Percentiles rank a stretch among this genome's conserved stretches.
phyloP scores from a whole-genome alignment of 2,888 invertebrate genomes.

The Cremastobaeus sp. region DNA sequence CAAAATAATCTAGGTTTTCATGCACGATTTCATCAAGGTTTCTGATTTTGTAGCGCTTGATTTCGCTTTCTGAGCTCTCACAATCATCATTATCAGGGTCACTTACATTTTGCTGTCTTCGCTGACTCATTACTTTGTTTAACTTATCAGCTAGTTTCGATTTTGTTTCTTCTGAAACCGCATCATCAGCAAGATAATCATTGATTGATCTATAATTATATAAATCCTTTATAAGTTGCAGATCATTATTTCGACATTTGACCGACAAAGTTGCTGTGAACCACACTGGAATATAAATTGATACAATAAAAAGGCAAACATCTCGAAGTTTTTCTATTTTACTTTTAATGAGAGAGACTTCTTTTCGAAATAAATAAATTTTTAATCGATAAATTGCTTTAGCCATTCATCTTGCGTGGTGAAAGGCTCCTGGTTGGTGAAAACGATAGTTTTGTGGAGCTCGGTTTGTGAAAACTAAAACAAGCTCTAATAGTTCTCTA shows the following conservation, averaged over 20 bases:
- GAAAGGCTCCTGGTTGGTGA: no score
- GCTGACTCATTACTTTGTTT: neutral
- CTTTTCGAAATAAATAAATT: conserved; percentile 62
- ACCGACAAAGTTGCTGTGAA: conserved; percentile 22
- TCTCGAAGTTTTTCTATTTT: conserved; percentile 33
- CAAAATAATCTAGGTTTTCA: conserved; percentile 7
- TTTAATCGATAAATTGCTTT: conserved; percentile 47
- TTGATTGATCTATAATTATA: conserved; percentile 14
- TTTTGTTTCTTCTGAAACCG: conserved; percentile 7
- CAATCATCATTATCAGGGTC: neutral
- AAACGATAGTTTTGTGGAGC: conserved; percentile 22
- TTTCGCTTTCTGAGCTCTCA: conserved; percentile 4
- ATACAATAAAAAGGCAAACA: conserved; percentile 61
- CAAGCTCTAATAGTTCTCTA: no score
- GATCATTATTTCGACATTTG: conserved; percentile 6
- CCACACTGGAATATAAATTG: conserved; percentile 58
- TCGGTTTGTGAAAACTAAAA: conserved; percentile 55
- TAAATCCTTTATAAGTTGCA: conserved; percentile 6
- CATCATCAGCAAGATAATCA: conserved; percentile 3
- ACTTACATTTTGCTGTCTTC: neutral
- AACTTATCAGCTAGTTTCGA: conserved; percentile 4
- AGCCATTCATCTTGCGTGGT: conserved; percentile 65
- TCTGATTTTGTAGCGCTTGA: conserved; percentile 8
- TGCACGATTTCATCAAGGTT: conserved; percentile 6
- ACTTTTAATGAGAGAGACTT: neutral